Conservation (phyloP, 1,140 invertebrate genomes). For the Drosophila melanogaster region Release_6_plus_ISO1_MT NT_033777.3:14742001-14742500, state of each 20-base stretch:
- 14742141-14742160: constrained; percentile 59
- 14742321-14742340: constrained; percentile 14
- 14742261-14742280: constrained; percentile 71
- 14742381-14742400: constrained; percentile 4
- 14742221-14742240: constrained; percentile 25
- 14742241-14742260: constrained; percentile 67
- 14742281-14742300: constrained; percentile 24
- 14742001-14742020: constrained; percentile 55
- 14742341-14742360: constrained; percentile 8
- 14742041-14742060: constrained; percentile 24
- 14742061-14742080: constrained; percentile 49
- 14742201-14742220: constrained; percentile 47
- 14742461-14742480: constrained; percentile 79
- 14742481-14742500: constrained; percentile 80
- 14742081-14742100: constrained; percentile 58
- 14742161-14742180: constrained; percentile 62
- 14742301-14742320: constrained; percentile 10
- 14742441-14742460: constrained; percentile 76
- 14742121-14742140: constrained; percentile 21
- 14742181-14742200: constrained; percentile 58
- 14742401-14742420: constrained; percentile 38
- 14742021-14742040: constrained; percentile 47
- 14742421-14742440: constrained; percentile 63
- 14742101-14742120: constrained; percentile 43
- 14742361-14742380: constrained; percentile 3